Evolutionary conservation across 1,140 invertebrate genomes (phyloP), one percentile per base, ranked within the genome.

Genomic region (Bacillus rossius): DNA sequence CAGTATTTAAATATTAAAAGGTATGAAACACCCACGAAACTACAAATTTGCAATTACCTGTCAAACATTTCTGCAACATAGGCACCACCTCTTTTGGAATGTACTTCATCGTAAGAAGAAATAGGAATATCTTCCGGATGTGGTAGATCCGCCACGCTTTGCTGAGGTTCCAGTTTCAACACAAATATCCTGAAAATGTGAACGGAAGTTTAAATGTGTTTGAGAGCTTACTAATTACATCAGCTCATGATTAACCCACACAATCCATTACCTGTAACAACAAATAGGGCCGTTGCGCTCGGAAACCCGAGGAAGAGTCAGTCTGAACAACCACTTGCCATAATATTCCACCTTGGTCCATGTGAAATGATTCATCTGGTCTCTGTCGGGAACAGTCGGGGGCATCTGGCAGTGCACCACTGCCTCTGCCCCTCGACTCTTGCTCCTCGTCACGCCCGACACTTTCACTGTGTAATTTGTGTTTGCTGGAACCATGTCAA

Each of bases 271-370:
- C 80, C 79, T 79, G 69, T 90, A 90, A 64, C 91, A 93, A 72
- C 91, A 93, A 63, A 94, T 92, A 4, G 85, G 85, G 10, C 91
- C 92, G 69, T 93, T 93, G 57, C 91, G 75, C 68, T 94, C 89
- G 0, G 87, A 86, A 14, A 93, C 80, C 61, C 86, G 77, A 0
- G 88, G 88, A 42, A 92, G 69, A 61, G 79, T 79, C 14, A 91
- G 68, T 62, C 86, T 85, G 53, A 91, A 84, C 45, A 90, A 73
- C 71, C 84, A 86, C 63, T 78, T 79, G 17, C 81, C 77, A 45
- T 79, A 79, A 50, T 82, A 75, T 38, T 81, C 78, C 41, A 89
- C 77, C 72, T 88, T 89, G 16, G 80, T 76, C 89, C 89, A 92
- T 17, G 77, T 77, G 2, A 86, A 79, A 17, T 79, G 73, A 20